A percentile compares a stretch with the other conserved stretches of the same genome.
Evolutionary conservation across 2,113 vertebrate genomes (phyloP).

Genomic region (Protobothrops flavoviridis): DNA sequence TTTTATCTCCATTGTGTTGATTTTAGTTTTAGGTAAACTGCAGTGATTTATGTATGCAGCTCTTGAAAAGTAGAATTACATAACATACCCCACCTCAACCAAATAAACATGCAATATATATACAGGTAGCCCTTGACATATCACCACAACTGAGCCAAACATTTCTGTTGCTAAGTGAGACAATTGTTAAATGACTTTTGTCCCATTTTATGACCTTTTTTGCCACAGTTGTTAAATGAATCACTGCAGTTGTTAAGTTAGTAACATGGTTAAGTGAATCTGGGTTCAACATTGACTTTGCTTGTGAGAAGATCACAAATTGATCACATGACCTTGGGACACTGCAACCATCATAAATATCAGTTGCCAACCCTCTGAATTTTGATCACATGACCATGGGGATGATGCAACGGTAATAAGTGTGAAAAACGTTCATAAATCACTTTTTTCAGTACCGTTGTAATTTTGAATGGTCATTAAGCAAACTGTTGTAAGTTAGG

Average conservation of each 20-base stretch:
- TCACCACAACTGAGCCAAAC: background rate
- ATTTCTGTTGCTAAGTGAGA: background rate
- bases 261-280: background rate
- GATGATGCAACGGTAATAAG: background rate
- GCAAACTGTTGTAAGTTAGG: background rate
- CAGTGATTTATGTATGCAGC: background rate
- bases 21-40: background rate
- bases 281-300: background rate
- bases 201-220: background rate
- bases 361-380: background rate
- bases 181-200: background rate
- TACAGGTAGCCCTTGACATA: background rate
- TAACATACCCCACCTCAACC: background rate
- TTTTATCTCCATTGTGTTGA: background rate
- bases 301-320: background rate
- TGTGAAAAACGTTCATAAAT: background rate
- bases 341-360: background rate
- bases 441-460: background rate
- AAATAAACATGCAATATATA: background rate
- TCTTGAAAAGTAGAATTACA: background rate
- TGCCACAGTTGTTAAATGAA: background rate
- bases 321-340: background rate
- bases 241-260: background rate
- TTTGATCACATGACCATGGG: background rate
- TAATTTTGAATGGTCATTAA: background rate